A percentile compares a stretch with the other conserved stretches of the same genome.
phyloP scores from a whole-genome alignment of 2,797 vertebrate species.

The Neosilurus hyrtlii region DNA sequence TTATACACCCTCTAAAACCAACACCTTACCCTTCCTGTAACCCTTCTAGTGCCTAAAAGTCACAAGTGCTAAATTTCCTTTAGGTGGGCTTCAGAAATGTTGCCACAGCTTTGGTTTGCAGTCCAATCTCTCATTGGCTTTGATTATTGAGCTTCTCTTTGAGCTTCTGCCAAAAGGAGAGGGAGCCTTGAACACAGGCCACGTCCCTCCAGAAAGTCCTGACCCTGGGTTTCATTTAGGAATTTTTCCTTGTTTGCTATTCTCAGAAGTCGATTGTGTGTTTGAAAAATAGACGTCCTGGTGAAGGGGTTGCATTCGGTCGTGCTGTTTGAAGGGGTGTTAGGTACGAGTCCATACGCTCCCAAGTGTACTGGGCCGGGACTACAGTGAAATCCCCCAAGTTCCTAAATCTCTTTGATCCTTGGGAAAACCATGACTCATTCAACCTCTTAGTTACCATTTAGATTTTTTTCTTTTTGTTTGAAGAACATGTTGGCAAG shows the following conservation, averaged over 20 bases:
- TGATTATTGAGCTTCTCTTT: conserved; percentile 62
- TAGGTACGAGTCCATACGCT: conserved; percentile 53
- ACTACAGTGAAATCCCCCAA: conserved; percentile 38
- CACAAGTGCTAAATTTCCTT: conserved; percentile 59
- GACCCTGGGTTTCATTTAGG: conserved; percentile 47
- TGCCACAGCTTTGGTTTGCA: conserved; percentile 57
- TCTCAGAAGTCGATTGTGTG: conserved; percentile 37
- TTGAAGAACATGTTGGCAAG: background rate
- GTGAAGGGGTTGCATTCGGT: conserved; percentile 38
- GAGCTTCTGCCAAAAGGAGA: conserved; percentile 66
- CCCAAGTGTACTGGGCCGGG: conserved; percentile 49
- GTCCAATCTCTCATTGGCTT: conserved; percentile 61
- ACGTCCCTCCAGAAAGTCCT: conserved; percentile 34
- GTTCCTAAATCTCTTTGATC: conserved; percentile 51
- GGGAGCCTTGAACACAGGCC: conserved; percentile 43
- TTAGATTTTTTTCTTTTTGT: background rate
- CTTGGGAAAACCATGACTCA: conserved; percentile 56
- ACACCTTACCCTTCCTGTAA: conserved; percentile 1
- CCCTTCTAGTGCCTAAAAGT: conserved; percentile 54
- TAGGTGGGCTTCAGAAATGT: conserved; percentile 56
- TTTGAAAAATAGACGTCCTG: conserved; percentile 31
- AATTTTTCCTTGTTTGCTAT: conserved; percentile 38
- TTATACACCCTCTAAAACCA: conserved; percentile 18
- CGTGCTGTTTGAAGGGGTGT: conserved; percentile 51
- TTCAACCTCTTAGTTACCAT: conserved; percentile 30